Conservation (phyloP, 1,140 invertebrate species). For the Medauroidea extradentata region DNA sequence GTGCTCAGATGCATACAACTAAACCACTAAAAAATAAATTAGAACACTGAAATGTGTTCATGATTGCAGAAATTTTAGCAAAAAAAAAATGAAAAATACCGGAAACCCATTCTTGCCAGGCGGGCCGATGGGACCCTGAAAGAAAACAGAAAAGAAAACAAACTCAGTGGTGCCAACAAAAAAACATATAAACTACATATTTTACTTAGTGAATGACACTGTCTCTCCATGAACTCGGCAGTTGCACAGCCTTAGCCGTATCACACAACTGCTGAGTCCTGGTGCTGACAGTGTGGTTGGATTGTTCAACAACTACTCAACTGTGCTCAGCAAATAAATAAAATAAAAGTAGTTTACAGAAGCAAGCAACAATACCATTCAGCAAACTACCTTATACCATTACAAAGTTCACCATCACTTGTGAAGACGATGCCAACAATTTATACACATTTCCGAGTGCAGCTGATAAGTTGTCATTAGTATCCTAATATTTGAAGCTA, state of each 20-base stretch:
- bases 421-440: too few relatives aligned
- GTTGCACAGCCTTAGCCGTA: too few relatives aligned
- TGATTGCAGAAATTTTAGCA: conserved; percentile 42
- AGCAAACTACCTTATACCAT: too few relatives aligned
- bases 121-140: conserved; percentile 71
- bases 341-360: neutral
- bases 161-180: conserved; percentile 29
- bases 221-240: neutral
- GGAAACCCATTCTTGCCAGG: conserved; percentile 85
- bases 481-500: too few relatives aligned
- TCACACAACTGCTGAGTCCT: too few relatives aligned
- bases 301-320: too few relatives aligned
- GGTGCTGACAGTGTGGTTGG: too few relatives aligned
- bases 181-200: conserved; percentile 12
- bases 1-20: conserved; percentile 13
- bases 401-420: too few relatives aligned
- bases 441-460: too few relatives aligned
- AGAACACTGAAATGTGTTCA: conserved; percentile 29
- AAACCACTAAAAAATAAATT: conserved; percentile 26
- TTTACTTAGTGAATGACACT: neutral
- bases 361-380: neutral
- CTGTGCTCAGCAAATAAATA: neutral
- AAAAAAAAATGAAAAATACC: conserved; percentile 61
- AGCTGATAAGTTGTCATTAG: too few relatives aligned
- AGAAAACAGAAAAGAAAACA: conserved; percentile 46